Evolutionary conservation across 2,888 invertebrate species (phyloP).

Genomic region (Drosophila putrida): DNA sequence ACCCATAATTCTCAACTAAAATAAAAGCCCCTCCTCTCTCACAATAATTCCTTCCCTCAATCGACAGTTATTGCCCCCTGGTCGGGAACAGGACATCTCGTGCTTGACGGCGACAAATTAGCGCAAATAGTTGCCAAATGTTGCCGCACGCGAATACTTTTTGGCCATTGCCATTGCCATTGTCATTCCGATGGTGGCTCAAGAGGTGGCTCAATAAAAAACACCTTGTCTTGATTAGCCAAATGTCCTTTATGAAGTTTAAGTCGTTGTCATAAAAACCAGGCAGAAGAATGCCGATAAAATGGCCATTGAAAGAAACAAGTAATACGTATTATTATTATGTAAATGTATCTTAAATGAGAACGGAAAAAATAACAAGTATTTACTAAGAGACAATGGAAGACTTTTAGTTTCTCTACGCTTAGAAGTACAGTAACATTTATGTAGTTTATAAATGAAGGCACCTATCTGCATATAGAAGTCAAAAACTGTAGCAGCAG

Average conservation of each 20-base stretch:
- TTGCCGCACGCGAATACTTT: constrained; percentile 42
- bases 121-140: constrained; percentile 50
- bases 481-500: too few species aligned
- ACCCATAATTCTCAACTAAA: constrained; percentile 34
- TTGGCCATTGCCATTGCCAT: constrained; percentile 8
- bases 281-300: constrained; percentile 15
- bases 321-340: constrained; percentile 1
- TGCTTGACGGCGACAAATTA: constrained; percentile 68
- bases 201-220: constrained; percentile 59
- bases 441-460: too few species aligned
- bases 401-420: too few species aligned
- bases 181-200: constrained; percentile 4
- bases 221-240: constrained; percentile 60
- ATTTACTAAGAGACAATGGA: too few species aligned
- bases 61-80: constrained; percentile 7
- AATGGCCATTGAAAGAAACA: neutral
- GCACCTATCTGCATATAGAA: too few species aligned
- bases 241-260: neutral
- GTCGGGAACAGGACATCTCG: constrained; percentile 33
- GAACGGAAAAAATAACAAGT: too few species aligned
- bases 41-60: neutral
- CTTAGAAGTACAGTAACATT: too few species aligned
- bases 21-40: neutral
- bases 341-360: too few species aligned
- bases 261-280: constrained; percentile 30